Evolutionary conservation across 2,797 vertebrate species (phyloP).

Genomic region (Rhinophrynus dorsalis): DNA sequence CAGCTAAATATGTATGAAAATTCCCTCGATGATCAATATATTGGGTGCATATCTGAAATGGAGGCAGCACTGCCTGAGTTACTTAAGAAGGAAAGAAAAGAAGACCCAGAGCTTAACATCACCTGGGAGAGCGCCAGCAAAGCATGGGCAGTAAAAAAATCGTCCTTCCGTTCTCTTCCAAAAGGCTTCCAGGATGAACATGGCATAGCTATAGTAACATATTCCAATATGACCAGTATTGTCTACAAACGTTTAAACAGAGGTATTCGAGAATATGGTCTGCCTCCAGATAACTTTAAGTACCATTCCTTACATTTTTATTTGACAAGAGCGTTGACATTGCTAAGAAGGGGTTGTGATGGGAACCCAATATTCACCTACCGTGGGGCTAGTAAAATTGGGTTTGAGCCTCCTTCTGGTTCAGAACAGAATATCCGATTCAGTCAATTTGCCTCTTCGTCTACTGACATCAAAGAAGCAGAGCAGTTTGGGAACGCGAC

Average conservation of each 20-base stretch:
- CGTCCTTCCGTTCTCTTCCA: slow-evolving; percentile 34
- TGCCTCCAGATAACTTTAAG: slow-evolving; percentile 48
- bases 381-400: too few species aligned
- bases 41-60: slow-evolving; percentile 56
- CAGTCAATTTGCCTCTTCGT: slow-evolving; percentile 62
- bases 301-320: slow-evolving; percentile 69
- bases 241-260: too few species aligned
- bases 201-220: slow-evolving; percentile 54
- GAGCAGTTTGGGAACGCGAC: slow-evolving; percentile 55
- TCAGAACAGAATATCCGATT: slow-evolving; percentile 54
- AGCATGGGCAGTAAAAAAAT: neutral
- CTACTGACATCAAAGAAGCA: slow-evolving; percentile 44
- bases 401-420: too few species aligned
- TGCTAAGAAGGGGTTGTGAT: slow-evolving; percentile 51
- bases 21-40: slow-evolving; percentile 56
- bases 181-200: slow-evolving; percentile 53
- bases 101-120: slow-evolving; percentile 30
- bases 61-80: slow-evolving; percentile 29
- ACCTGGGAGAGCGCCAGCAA: slow-evolving; percentile 53
- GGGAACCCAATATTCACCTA: slow-evolving; percentile 47
- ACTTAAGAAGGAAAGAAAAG: slow-evolving; percentile 52
- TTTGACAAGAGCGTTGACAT: slow-evolving; percentile 63
- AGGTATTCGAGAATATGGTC: too few species aligned
- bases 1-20: slow-evolving; percentile 2
- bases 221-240: too few species aligned